phyloP scores from a whole-genome alignment of 2,797 vertebrate species.

The Helicolenus hilgendorfi region DNA sequence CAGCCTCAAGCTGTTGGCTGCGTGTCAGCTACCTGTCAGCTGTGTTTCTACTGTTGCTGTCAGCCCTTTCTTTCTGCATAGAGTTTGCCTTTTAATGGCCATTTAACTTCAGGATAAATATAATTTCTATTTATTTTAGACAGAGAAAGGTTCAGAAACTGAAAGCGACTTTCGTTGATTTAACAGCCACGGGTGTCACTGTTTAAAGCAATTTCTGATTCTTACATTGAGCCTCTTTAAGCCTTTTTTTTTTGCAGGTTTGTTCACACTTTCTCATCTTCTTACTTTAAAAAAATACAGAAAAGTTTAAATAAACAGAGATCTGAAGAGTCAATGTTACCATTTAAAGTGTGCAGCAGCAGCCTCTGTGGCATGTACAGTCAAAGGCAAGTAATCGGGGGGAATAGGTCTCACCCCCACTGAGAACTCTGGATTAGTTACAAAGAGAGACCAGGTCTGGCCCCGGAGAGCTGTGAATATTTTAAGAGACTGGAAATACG shows the following conservation, averaged over 20 bases:
- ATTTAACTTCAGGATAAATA: too few species aligned
- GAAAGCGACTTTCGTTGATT: too few species aligned
- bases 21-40: too few species aligned
- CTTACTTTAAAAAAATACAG: slow-evolving; percentile 8
- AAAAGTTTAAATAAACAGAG: neutral
- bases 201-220: too few species aligned
- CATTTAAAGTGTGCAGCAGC: neutral
- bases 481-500: slow-evolving; percentile 83
- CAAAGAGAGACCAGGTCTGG: slow-evolving; percentile 59
- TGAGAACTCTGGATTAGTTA: slow-evolving; percentile 73
- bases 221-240: neutral
- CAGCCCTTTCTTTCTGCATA: too few species aligned
- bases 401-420: slow-evolving; percentile 72
- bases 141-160: too few species aligned
- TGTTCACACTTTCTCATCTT: neutral
- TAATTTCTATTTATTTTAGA: too few species aligned
- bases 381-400: slow-evolving; percentile 69
- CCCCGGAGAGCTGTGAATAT: slow-evolving; percentile 85
- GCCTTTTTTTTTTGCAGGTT: neutral
- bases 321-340: neutral
- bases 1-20: too few species aligned
- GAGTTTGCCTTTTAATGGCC: too few species aligned
- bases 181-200: too few species aligned
- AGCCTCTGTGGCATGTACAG: neutral
- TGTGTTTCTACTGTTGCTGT: too few species aligned